Evolutionary conservation across 53 echinoderm and acorn worm species (phyloP), one percentile per base, ranked within the genome.

Genomic region (Paracentrotus lividus): DNA sequence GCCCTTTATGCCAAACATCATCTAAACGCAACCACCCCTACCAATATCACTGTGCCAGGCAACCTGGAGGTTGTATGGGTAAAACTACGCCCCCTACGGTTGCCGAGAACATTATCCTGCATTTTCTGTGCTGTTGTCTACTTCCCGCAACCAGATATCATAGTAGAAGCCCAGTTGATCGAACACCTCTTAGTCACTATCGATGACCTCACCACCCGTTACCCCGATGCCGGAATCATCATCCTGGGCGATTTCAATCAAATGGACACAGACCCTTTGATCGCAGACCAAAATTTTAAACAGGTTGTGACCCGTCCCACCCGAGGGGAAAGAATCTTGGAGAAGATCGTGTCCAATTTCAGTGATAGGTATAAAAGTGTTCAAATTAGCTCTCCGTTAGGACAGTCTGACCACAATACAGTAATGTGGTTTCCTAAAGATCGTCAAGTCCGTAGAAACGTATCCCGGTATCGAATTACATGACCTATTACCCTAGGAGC

Each of bases 121-220:
- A 94, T 94, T n/a, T 94, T 94, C 51, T 94, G 88, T 88, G 89
- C 94, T 44, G 94, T 76, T 8, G 88, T 94, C 24, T 93, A 93
- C 59, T 94, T 86, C 55, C 86, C 88, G 12, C 87, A 87, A 52
- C 69, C 93, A 64, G 88, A 93, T 53, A 93, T 49, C 32, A 44
- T 52, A 36, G 13, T 61, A 8, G 93, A 65, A 87, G 44, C 33
- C 8, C 65, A 42, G 36, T 88, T 93, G 69, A 53, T 42, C 52
- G 93, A 93, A 60, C 93, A 87, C 20, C 52, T 87, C 34, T 57
- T 68, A 33, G 18, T 55, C 13, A 49, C 61, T 23, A 93, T 64
- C 3, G 93, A 85, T 51, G 40, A 43, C 1, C 33, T 85, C 27
- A 44, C 32, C 32, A 64, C 86, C 5, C 9, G 31, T 13, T 54